Conservation (phyloP, 1,140 invertebrate species). For the Ceratitis capitata region DNA sequence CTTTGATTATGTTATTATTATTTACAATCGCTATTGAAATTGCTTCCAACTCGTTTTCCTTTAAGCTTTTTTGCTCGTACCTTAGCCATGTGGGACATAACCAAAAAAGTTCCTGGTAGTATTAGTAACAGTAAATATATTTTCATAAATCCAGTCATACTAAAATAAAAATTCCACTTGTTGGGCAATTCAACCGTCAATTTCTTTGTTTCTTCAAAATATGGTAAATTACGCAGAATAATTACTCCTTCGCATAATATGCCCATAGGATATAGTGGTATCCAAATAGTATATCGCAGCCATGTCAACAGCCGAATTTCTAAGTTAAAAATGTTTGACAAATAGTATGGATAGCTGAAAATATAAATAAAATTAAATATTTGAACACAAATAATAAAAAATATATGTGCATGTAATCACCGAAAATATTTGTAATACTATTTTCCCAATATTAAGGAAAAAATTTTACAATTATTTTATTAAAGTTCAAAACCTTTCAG, state of each 20-base stretch:
- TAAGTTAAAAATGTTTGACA: conserved; percentile 79
- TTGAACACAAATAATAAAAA: too few species aligned
- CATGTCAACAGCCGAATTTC: conserved; percentile 85
- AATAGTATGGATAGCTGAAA: conserved; percentile 87
- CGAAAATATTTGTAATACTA: conserved; percentile 4
- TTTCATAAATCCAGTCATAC: conserved; percentile 82
- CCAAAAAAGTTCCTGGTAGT: conserved; percentile 77
- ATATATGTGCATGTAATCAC: conserved; percentile 31
- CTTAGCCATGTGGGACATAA: conserved; percentile 85
- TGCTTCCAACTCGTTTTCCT: too few species aligned
- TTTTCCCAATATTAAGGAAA: background rate
- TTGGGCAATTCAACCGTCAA: conserved; percentile 86
- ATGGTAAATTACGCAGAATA: conserved; percentile 83
- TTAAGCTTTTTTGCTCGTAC: conserved; percentile 71
- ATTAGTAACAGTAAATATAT: conserved; percentile 81
- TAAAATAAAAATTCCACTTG: conserved; percentile 84
- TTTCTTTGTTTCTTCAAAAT: conserved; percentile 85
- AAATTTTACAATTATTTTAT: background rate
- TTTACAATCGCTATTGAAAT: too few species aligned
- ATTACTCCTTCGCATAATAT: conserved; percentile 88
- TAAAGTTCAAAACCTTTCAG: too few species aligned
- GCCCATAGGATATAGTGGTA: conserved; percentile 89
- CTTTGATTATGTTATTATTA: too few species aligned
- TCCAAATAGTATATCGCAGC: conserved; percentile 93
- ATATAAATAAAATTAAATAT: background rate